phyloP scores from a whole-genome alignment of 2,797 vertebrate genomes.

The Parambassis ranga region DNA sequence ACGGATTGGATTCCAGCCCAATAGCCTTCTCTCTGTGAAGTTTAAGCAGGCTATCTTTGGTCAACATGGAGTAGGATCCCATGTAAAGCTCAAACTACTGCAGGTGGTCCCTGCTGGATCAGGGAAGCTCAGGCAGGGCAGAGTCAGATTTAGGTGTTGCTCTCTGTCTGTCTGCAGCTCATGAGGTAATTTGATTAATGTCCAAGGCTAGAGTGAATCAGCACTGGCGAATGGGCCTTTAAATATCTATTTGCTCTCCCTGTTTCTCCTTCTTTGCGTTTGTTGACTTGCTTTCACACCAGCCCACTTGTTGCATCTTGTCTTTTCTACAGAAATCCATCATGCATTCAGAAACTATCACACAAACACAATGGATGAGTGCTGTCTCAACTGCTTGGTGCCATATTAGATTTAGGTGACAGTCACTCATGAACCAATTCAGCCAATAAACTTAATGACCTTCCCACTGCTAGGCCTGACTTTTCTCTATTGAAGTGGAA shows the following conservation, averaged over 20 bases:
- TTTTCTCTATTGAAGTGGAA: slow-evolving; percentile 67
- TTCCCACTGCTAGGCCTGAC: slow-evolving; percentile 56
- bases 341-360: slow-evolving; percentile 20
- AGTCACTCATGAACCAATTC: slow-evolving; percentile 70
- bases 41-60: slow-evolving; percentile 54
- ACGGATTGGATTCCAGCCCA: slow-evolving; percentile 64
- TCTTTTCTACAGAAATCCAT: slow-evolving; percentile 23
- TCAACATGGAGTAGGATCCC: slow-evolving; percentile 37
- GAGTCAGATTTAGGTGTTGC: slow-evolving; percentile 44
- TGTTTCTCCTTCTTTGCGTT: slow-evolving; percentile 15
- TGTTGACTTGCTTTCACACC: slow-evolving; percentile 43
- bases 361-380: slow-evolving; percentile 17
- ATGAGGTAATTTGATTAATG: slow-evolving; percentile 60
- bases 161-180: slow-evolving; percentile 35
- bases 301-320: slow-evolving; percentile 38
- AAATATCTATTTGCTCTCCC: slow-evolving; percentile 42
- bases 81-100: slow-evolving; percentile 14
- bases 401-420: slow-evolving; percentile 69
- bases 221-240: slow-evolving; percentile 28
- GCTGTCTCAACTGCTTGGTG: slow-evolving; percentile 40
- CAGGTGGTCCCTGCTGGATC: slow-evolving; percentile 40
- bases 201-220: slow-evolving; percentile 40
- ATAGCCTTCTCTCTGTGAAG: slow-evolving; percentile 37
- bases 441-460: slow-evolving; percentile 71
- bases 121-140: slow-evolving; percentile 25